Percentiles rank a stretch among this genome's conserved stretches.
Conservation (phyloP, 1,140 invertebrate genomes). For the Tetranychus urticae region DNA sequence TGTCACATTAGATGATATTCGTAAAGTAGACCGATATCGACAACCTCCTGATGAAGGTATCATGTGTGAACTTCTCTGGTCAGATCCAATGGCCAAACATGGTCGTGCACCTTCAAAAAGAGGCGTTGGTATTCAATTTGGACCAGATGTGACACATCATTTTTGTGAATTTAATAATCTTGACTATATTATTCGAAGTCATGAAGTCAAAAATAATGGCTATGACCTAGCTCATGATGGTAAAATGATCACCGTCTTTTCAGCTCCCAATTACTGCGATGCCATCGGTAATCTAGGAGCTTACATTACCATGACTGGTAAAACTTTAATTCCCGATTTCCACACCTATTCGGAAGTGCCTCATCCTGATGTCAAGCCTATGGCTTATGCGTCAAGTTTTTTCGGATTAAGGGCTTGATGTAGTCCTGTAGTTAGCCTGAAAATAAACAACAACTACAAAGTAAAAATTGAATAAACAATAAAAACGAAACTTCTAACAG, state of each 20-base stretch:
- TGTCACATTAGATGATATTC: constrained; percentile 72
- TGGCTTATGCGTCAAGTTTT: constrained; percentile 26
- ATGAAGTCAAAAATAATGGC: constrained; percentile 91
- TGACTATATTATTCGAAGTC: constrained; percentile 68
- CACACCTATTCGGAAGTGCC: constrained; percentile 79
- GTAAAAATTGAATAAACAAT: no score
- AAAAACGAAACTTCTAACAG: no score
- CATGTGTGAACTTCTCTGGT: constrained; percentile 97
- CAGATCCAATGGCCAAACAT: constrained; percentile 68
- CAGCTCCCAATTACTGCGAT: constrained; percentile 98
- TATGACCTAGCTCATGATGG: constrained; percentile 83
- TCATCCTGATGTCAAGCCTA: constrained; percentile 87
- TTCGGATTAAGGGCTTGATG: constrained; percentile 3
- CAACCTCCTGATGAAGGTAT: constrained; percentile 90
- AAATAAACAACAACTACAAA: no score
- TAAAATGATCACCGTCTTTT: constrained; percentile 86
- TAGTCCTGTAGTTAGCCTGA: no score
- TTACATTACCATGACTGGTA: constrained; percentile 80
- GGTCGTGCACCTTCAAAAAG: constrained; percentile 79
- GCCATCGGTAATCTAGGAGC: constrained; percentile 95
- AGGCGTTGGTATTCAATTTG: constrained; percentile 94
- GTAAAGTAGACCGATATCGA: constrained; percentile 61
- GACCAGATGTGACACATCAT: constrained; percentile 75
- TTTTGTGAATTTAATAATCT: constrained; percentile 66
- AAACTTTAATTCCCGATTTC: constrained; percentile 67